Conservation (phyloP, 2,797 vertebrate species). For the Poecilia wingei region DNA sequence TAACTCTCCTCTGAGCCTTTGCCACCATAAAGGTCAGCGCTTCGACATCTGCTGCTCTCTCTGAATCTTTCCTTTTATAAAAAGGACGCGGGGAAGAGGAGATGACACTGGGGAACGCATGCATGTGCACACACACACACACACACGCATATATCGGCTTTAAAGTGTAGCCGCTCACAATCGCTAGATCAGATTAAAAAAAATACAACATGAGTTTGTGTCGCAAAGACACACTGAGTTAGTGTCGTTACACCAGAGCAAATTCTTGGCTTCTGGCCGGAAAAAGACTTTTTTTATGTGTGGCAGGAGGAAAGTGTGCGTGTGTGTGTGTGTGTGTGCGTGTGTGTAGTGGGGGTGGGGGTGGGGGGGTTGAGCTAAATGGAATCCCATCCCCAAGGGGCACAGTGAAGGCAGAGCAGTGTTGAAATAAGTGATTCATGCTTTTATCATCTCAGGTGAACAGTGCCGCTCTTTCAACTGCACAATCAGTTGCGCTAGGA, state of each 20-base stretch:
- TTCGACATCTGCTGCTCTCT: slow-evolving; percentile 78
- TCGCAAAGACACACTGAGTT: slow-evolving; percentile 54
- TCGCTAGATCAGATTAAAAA: slow-evolving; percentile 35
- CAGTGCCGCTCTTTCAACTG: slow-evolving; percentile 65
- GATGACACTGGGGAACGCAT: slow-evolving; percentile 70
- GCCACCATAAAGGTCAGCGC: slow-evolving; percentile 79
- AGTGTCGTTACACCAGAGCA: slow-evolving; percentile 64
- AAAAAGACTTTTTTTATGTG: slow-evolving; percentile 44
- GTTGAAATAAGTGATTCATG: slow-evolving; percentile 81
- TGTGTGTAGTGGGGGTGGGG: fast-evolving
- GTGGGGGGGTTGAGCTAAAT: slow-evolving; percentile 55
- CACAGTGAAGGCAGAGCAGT: slow-evolving; percentile 65
- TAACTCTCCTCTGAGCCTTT: slow-evolving; percentile 70
- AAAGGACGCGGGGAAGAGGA: slow-evolving; percentile 72
- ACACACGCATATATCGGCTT: slow-evolving; percentile 27
- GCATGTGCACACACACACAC: slow-evolving; percentile 27
- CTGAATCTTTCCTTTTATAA: slow-evolving; percentile 76
- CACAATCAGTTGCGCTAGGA: slow-evolving; percentile 34
- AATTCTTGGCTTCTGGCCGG: slow-evolving; percentile 60
- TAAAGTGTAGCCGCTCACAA: slow-evolving; percentile 31
- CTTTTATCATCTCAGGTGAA: slow-evolving; percentile 80
- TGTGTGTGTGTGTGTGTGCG: no score
- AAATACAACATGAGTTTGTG: slow-evolving; percentile 58
- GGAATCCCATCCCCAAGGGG: slow-evolving; percentile 70
- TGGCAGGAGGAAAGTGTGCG: slow-evolving; percentile 17